Base-by-base conservation (phyloP, 2,888 invertebrate genomes). In the Venustoraphidia nigricollis region DNA sequence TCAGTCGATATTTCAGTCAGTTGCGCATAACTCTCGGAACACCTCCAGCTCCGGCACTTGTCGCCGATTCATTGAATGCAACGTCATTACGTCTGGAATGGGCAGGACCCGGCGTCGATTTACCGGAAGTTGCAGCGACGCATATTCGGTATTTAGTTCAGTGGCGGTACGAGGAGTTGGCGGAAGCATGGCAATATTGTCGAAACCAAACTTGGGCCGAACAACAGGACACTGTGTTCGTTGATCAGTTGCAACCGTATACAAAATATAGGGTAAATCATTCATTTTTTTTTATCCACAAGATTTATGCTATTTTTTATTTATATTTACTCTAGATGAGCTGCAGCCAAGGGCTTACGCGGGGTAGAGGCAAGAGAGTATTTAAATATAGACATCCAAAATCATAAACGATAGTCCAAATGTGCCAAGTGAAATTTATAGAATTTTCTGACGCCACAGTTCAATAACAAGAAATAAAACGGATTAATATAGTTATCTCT, bases 211-310 rank as follows among this genome's bases (percentile, higher is more conserved):
- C 78, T 44, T 81, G 83, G 73, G 75, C 76, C 2, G 73, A 42
- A 35, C 57, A 65, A 35, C 58, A 66, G 46, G 70, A 69, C 50
- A 77, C 79, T 39, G 84, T 84, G 56, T 74, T 77, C 34, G 81
- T 93, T 9, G 80, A 83, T 54, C 79, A 83, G 55, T 70, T 94
- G 44, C 79, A 84, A 55, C 92, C 94, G 0, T 93, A 88, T 62
- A 87, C 91, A 1, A 88, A 86, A 62, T 94, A 94, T 63, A 78
- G 84, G 72, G 93, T 93, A 69, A 70, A 73, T 62, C 14, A 38
- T 46, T 9, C 41, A 34, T 35, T 43, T 6, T 17, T 34, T 48
- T 10, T 34, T 35, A 44, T 40, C 10, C 6, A 13, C 41, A 11
- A 17, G 9, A 34, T n/a, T 11, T 13, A 11, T 36, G 50, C n/a